A percentile compares a stretch with the other conserved stretches of the same genome.
Conservation (phyloP, 2,888 invertebrate species). For the Drosophila infuscata region DNA sequence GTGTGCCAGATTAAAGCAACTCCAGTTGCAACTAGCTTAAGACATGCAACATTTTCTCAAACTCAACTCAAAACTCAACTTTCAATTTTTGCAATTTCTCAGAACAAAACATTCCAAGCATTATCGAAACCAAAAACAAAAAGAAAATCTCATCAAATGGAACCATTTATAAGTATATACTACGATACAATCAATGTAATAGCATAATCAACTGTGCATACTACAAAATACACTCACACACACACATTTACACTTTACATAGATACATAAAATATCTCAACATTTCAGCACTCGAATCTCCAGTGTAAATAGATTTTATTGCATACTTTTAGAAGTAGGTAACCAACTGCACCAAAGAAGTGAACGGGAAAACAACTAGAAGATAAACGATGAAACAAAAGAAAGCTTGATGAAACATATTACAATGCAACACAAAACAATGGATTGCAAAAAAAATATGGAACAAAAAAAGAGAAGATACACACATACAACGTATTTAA, state of each 20-base stretch:
- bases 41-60: conserved; percentile 44
- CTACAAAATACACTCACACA: conserved; percentile 33
- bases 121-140: conserved; percentile 35
- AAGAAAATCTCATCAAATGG: conserved; percentile 30
- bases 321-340: conserved; percentile 67
- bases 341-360: conserved; percentile 74
- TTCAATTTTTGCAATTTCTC: conserved; percentile 49
- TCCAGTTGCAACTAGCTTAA: conserved; percentile 52
- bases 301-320: conserved; percentile 79
- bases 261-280: conserved; percentile 27
- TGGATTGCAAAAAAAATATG: background rate
- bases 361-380: conserved; percentile 11
- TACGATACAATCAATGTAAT: conserved; percentile 79
- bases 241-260: conserved; percentile 17
- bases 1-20: conserved; percentile 16
- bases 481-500: conserved; percentile 20
- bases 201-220: conserved; percentile 66
- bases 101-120: conserved; percentile 35
- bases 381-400: background rate
- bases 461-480: background rate
- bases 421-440: conserved; percentile 1
- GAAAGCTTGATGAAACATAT: conserved; percentile 14
- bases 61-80: conserved; percentile 22
- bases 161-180: conserved; percentile 58
- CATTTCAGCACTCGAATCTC: conserved; percentile 63